Evolutionary conservation across 2,797 vertebrate species (phyloP), one percentile per base, ranked within the genome.

Genomic region (Accipiter minullus): DNA sequence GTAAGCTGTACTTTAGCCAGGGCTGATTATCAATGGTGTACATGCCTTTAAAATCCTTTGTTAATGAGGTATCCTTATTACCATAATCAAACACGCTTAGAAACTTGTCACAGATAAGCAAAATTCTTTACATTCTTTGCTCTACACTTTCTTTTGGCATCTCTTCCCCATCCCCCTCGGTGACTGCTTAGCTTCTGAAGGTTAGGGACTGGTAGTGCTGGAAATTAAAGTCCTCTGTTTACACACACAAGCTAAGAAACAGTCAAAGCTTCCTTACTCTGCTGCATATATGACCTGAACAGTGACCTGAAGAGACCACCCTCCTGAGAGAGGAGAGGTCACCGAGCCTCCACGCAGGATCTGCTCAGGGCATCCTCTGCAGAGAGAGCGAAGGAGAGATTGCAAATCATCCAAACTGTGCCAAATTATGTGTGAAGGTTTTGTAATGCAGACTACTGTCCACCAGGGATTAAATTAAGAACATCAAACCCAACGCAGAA

Each of bases 351-450:
- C 84, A 79, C 3, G 5, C 80, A 73, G 94, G 90, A 90, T 80
- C 92, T 91, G 87, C 91, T 96, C 62, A 12, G 89, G 91, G 90
- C 87, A 91, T 91, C 87, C 82, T 93, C 89, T 80, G 94, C 86
- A 77, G 12, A 92, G 32, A 74, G 82, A 64, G 89, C 10, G 6
- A 73, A 69, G 42, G 34, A 94, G 60, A 93, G 86, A 77, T 6
- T 86, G 90, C 96, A 97, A 97, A 95, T 96, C 96, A 96, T 79
- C 96, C 92, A 69, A 92, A 95, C 93, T 92, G 75, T 73, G 88
- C 93, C 97, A 91, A 95, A 96, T 96, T 97, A 95, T 92, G 93
- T 96, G 95, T 96, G 95, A 97, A 96, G 96, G 97, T 83, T 97
- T 96, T 93, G 94, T 96, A 96, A 96, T 79, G 95, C 95, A 91